Evolutionary conservation across 2,113 vertebrate genomes (phyloP).

Genomic region (Megatriorchis doriae): DNA sequence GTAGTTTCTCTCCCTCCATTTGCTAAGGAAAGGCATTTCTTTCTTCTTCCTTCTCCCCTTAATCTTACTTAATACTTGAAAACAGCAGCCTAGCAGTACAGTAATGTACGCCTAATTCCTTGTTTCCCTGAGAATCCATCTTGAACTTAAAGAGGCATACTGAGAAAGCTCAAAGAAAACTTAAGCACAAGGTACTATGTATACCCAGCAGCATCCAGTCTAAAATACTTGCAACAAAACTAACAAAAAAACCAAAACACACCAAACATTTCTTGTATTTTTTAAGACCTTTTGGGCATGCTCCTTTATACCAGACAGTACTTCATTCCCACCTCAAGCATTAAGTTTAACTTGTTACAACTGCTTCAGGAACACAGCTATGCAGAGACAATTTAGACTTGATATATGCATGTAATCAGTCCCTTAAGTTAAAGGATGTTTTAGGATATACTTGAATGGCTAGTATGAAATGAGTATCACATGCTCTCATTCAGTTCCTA

Average conservation of each 20-base stretch:
- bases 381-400: neutral
- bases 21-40: neutral
- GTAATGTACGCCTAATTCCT: neutral
- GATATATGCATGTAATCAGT: neutral
- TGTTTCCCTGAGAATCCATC: neutral
- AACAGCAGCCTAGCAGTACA: neutral
- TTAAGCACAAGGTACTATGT: accelerated
- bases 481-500: neutral
- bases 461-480: neutral
- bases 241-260: neutral
- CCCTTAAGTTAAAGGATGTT: neutral
- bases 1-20: neutral
- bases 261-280: neutral
- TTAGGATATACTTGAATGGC: neutral
- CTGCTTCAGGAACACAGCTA: neutral
- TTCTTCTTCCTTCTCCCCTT: neutral
- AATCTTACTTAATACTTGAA: neutral
- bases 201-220: neutral
- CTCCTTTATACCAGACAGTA: neutral
- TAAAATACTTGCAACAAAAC: neutral
- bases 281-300: neutral
- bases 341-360: neutral
- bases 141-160: neutral
- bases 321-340: neutral
- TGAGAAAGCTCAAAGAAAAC: neutral